Percentiles rank a stretch among this genome's conserved stretches.
These are phyloP conservation scores for Zaprionus lachaisei DNA, from an alignment of 1,140 invertebrate species.

Conservation along the genomic window DNA sequence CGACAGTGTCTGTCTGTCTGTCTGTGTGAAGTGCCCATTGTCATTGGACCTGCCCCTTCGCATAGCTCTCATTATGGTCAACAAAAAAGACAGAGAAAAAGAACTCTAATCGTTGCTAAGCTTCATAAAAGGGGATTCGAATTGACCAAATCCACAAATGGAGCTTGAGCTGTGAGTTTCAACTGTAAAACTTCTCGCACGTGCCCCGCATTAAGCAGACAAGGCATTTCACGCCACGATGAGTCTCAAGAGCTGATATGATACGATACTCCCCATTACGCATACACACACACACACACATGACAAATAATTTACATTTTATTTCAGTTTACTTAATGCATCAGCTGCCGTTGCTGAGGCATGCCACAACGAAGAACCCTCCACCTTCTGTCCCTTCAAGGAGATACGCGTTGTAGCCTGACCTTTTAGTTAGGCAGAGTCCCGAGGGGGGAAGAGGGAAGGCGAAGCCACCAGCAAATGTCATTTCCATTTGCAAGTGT, in stretches of 20 bases:
- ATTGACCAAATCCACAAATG: conserved; percentile 34
- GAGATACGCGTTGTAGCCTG: neutral
- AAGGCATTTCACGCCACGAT: conserved; percentile 57
- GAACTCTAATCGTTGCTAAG: conserved; percentile 17
- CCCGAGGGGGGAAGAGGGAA: neutral
- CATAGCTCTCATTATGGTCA: conserved; percentile 32
- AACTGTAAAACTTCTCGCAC: conserved; percentile 39
- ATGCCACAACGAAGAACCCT: neutral
- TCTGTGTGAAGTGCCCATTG: conserved; percentile 38
- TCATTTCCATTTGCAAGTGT: conserved; percentile 57
- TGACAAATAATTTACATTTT: conserved; percentile 50
- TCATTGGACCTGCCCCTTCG: conserved; percentile 15
- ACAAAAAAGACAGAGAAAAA: conserved; percentile 6
- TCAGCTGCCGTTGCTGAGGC: conserved; percentile 29
- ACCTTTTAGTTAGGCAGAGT: neutral
- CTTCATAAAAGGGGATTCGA: conserved; percentile 6
- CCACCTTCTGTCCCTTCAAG: neutral
- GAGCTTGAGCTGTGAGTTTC: conserved; percentile 19
- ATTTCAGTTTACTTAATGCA: conserved; percentile 36
- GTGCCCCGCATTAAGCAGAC: conserved; percentile 62
- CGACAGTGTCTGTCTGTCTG: neutral
- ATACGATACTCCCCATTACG: neutral
- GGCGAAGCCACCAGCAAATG: conserved; percentile 24
- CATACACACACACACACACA: conserved; percentile 2
- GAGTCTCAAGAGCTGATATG: conserved; percentile 24